Evolutionary conservation across 2,888 invertebrate genomes (phyloP).

Genomic region (Phengaris alcon): DNA sequence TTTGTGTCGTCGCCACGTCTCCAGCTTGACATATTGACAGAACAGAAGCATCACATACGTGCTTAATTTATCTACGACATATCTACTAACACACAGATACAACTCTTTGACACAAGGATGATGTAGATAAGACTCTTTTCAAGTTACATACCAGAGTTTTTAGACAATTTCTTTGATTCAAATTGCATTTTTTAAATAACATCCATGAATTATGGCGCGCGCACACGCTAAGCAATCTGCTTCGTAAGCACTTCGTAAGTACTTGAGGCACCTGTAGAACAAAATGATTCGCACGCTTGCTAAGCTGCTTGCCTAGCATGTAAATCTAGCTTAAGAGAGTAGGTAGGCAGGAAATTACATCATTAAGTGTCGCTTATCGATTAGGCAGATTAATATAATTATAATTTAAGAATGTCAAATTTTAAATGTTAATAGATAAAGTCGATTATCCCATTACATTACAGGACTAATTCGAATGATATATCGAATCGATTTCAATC

Average conservation of each 20-base stretch:
- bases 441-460: slow-evolving; percentile 30
- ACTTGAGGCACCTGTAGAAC: background rate
- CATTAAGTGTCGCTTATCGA: background rate
- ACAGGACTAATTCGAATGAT: slow-evolving; percentile 28
- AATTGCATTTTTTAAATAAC: no score
- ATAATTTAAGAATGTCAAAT: slow-evolving; percentile 13
- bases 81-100: slow-evolving; percentile 32
- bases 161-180: no score
- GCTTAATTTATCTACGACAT: slow-evolving; percentile 65
- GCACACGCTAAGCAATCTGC: no score
- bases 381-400: slow-evolving; percentile 1
- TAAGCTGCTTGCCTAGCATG: background rate
- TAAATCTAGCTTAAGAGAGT: background rate
- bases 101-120: slow-evolving; percentile 49
- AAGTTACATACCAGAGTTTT: no score
- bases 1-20: slow-evolving; percentile 60
- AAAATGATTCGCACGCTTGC: background rate
- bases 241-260: no score
- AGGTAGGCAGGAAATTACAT: background rate
- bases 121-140: slow-evolving; percentile 45
- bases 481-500: slow-evolving; percentile 6
- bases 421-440: slow-evolving; percentile 39
- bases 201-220: no score
- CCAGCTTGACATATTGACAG: slow-evolving; percentile 73
- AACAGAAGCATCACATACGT: slow-evolving; percentile 67